phyloP scores from a whole-genome alignment of 2,888 invertebrate species.

The Cactoblastis cactorum region DNA sequence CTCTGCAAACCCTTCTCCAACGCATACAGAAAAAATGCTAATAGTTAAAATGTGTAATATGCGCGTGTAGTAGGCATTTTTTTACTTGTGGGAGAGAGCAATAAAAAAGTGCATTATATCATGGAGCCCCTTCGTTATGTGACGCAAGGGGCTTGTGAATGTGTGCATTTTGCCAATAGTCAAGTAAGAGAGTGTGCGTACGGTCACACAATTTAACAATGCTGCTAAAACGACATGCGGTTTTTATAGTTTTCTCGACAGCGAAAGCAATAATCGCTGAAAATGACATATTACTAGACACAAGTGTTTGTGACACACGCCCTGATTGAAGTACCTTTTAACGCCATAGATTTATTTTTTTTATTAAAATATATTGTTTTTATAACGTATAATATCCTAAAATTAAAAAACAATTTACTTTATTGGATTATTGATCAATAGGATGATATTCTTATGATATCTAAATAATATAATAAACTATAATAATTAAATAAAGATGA shows the following conservation, averaged over 20 bases:
- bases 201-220: conserved; percentile 27
- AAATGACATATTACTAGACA: conserved; percentile 9
- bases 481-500: too few species aligned
- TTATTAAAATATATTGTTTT: background rate
- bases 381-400: too few species aligned
- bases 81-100: conserved; percentile 74
- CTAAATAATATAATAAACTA: too few species aligned
- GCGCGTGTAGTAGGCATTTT: conserved; percentile 62
- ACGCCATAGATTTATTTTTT: too few species aligned
- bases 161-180: conserved; percentile 36
- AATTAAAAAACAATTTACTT: too few species aligned
- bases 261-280: conserved; percentile 8
- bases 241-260: conserved; percentile 10
- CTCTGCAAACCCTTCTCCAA: conserved; percentile 68
- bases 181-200: conserved; percentile 17
- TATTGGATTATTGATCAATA: too few species aligned
- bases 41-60: conserved; percentile 75
- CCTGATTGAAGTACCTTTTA: background rate
- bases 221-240: conserved; percentile 17
- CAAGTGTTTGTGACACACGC: conserved; percentile 19
- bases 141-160: conserved; percentile 54
- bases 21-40: conserved; percentile 62
- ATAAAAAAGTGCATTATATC: conserved; percentile 80
- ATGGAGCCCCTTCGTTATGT: conserved; percentile 70
- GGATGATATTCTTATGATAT: too few species aligned